A percentile compares a stretch with the other conserved stretches of the same genome.
Conservation (phyloP, 30 jellyfish, hydroid and myxozoan species). For the Catostylus mosaicus region DNA sequence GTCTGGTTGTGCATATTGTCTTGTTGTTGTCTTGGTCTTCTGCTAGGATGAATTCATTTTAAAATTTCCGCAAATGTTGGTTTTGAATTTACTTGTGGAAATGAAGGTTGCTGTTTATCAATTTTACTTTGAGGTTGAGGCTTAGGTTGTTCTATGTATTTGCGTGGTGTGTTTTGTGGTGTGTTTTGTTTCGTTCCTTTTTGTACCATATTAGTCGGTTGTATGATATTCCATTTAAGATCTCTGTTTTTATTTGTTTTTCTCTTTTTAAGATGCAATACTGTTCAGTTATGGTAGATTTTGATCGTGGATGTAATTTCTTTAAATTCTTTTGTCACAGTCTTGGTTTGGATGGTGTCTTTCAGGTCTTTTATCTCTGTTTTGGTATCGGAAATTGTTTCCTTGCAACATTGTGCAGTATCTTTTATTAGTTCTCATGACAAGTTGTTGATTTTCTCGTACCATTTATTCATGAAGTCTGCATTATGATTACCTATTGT, state of each 20-base stretch:
- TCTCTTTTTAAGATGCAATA: slow-evolving; percentile 3
- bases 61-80: not conserved
- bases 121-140: not conserved
- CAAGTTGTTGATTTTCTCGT: slow-evolving; percentile 1
- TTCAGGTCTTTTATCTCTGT: not conserved
- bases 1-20: not conserved
- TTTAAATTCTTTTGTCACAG: slow-evolving; percentile 6
- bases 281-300: slow-evolving; percentile 7
- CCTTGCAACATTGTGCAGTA: slow-evolving; percentile 1
- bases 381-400: slow-evolving; percentile 4
- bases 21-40: slow-evolving; percentile 8
- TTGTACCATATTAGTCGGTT: not conserved
- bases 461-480: slow-evolving; percentile 3
- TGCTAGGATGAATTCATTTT: not conserved
- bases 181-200: not conserved
- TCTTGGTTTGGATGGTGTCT: slow-evolving; percentile 7
- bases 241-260: slow-evolving; percentile 2
- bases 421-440: slow-evolving; percentile 17
- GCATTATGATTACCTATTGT: slow-evolving; percentile 6
- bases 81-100: too few relatives aligned
- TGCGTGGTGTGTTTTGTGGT: not conserved
- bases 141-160: not conserved
- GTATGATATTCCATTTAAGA: slow-evolving; percentile 5
- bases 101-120: not conserved
- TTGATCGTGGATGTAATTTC: slow-evolving; percentile 7